Evolutionary conservation across 2,797 vertebrate species (phyloP).

Genomic region (Nothura maculosa): DNA sequence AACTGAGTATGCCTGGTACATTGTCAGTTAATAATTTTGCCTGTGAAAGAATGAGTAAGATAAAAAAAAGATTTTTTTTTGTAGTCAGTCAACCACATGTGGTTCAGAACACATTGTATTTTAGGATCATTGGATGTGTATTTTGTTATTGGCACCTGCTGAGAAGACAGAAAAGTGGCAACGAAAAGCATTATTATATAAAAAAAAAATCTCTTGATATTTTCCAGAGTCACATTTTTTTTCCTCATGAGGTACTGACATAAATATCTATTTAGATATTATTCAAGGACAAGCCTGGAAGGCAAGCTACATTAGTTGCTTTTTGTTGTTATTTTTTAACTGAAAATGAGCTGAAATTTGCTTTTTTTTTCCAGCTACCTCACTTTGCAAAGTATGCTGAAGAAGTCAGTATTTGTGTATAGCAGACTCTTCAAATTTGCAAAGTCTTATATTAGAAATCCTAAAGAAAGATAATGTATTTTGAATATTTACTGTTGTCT

Average conservation of each 20-base stretch:
- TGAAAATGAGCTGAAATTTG: not conserved
- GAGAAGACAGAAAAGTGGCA: not conserved
- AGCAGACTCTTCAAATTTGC: not conserved
- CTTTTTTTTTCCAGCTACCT: not conserved
- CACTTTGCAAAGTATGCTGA: not conserved
- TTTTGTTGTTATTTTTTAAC: not conserved
- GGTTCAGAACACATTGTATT: constrained; percentile 17
- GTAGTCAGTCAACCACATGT: not conserved
- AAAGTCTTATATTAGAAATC: constrained; percentile 4
- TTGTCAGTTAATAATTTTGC: constrained; percentile 5
- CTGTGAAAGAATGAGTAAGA: not conserved
- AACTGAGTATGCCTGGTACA: not conserved
- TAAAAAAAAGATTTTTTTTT: constrained; percentile 15
- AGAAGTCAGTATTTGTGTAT: not conserved
- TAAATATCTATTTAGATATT: constrained; percentile 31
- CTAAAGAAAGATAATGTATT: constrained; percentile 13
- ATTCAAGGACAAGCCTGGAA: not conserved
- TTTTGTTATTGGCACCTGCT: not conserved
- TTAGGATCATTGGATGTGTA: not conserved
- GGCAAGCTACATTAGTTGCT: not conserved
- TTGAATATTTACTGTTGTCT: constrained; percentile 38
- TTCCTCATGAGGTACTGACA: not conserved
- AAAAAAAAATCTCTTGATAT: not conserved
- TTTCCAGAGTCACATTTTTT: not conserved
- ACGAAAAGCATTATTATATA: not conserved